These are phyloP conservation scores for Leptobrachium leishanense DNA, from an alignment of 2,113 vertebrate genomes.

Conservation along the genomic window DNA sequence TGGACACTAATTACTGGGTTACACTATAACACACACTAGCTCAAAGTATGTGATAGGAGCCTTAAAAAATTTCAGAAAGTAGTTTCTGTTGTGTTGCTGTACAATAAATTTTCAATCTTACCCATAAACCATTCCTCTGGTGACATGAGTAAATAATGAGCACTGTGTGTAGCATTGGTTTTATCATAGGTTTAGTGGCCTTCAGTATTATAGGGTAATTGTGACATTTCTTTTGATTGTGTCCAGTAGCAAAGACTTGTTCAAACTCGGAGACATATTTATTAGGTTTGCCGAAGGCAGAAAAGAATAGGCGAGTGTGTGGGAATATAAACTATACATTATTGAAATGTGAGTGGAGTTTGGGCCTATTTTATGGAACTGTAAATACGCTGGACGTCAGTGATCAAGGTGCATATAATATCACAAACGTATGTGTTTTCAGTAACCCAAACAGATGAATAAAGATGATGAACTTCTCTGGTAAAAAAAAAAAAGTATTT, in stretches of 20 bases:
- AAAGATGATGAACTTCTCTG: no score
- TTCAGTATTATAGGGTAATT: constrained; percentile 30
- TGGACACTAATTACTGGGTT: no score
- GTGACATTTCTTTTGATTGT: constrained; percentile 22
- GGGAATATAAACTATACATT: constrained; percentile 40
- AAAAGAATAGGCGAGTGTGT: constrained; percentile 11
- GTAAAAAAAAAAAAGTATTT: no score
- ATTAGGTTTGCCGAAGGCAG: constrained; percentile 39
- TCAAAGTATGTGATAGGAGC: no score
- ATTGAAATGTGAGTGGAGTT: constrained; percentile 32
- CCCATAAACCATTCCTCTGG: constrained; percentile 8
- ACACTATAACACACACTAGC: no score
- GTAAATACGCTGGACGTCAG: constrained; percentile 2
- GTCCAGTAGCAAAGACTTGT: constrained; percentile 27
- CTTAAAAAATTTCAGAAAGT: no score
- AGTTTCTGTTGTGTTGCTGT: no score
- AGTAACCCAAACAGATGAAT: background rate
- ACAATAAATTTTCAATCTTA: no score
- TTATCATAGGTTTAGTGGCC: constrained; percentile 16
- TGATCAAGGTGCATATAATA: constrained; percentile 27
- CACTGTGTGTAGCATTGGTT: constrained; percentile 17
- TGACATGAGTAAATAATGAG: constrained; percentile 38
- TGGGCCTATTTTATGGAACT: constrained; percentile 32
- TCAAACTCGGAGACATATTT: constrained; percentile 37
- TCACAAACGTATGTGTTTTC: constrained; percentile 38